phyloP scores from a whole-genome alignment of 1,140 invertebrate species.

The Amphibalanus amphitrite region DNA sequence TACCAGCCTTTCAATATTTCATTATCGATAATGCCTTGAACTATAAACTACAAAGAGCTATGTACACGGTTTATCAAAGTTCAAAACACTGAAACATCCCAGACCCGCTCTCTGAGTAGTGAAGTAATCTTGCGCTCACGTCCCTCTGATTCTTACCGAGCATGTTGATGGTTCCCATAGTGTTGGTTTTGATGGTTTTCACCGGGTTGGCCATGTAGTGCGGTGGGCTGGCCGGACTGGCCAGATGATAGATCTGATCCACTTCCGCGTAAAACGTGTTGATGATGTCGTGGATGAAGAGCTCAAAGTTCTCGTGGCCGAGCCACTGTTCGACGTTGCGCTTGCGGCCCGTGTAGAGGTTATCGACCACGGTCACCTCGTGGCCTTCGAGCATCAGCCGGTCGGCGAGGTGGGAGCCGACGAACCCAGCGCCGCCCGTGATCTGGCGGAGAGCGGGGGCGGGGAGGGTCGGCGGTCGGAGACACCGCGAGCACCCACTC shows the following conservation, averaged over 20 bases:
- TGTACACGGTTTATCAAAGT: neutral
- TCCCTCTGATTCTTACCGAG: slow-evolving; percentile 43
- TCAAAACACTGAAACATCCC: too few species aligned
- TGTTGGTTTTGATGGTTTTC: slow-evolving; percentile 99
- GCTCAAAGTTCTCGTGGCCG: slow-evolving; percentile 96
- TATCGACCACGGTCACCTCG: slow-evolving; percentile 78
- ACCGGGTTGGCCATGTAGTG: slow-evolving; percentile 99
- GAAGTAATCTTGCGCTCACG: neutral
- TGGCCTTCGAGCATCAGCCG: slow-evolving; percentile 88
- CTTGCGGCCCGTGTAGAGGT: slow-evolving; percentile 57
- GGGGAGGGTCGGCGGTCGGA: neutral
- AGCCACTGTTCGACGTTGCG: slow-evolving; percentile 97
- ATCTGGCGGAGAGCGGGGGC: slow-evolving; percentile 35
- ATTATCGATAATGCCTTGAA: neutral
- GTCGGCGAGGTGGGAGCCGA: slow-evolving; percentile 95
- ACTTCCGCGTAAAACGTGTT: slow-evolving; percentile 96
- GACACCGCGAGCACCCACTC: neutral
- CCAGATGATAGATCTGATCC: slow-evolving; percentile 98
- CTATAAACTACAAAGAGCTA: neutral
- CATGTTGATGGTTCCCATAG: slow-evolving; percentile 98
- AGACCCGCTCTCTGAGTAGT: too few species aligned
- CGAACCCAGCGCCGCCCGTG: slow-evolving; percentile 96
- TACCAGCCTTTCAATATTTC: too few species aligned
- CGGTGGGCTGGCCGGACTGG: slow-evolving; percentile 93
- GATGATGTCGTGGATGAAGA: slow-evolving; percentile 97